A percentile compares a stretch with the other conserved stretches of the same genome.
Evolutionary conservation across 2,797 vertebrate species (phyloP).

Genomic region (Halcyon leucocephala): DNA sequence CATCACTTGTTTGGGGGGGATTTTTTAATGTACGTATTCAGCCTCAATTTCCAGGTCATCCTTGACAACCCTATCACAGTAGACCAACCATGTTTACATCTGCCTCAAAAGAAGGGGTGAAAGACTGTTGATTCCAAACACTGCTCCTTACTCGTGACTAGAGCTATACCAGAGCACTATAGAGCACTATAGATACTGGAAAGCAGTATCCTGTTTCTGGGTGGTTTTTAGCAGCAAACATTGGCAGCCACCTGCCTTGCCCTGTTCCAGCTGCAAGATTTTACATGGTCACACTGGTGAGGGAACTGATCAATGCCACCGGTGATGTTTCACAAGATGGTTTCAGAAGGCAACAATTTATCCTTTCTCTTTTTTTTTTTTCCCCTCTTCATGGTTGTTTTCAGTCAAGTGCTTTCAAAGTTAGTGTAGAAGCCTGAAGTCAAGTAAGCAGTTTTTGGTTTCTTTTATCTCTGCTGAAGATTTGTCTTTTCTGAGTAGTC

Average conservation of each 20-base stretch:
- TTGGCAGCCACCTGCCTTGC: neutral
- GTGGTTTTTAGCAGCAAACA: neutral
- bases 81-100: neutral
- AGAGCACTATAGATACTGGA: neutral
- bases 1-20: neutral
- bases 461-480: neutral
- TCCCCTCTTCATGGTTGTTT: neutral
- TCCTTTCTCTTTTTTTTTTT: neutral
- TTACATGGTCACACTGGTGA: fast-evolving
- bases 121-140: neutral
- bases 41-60: neutral
- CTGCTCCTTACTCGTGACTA: neutral
- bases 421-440: neutral
- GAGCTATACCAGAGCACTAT: neutral
- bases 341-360: neutral
- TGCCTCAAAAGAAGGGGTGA: neutral
- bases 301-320: fast-evolving
- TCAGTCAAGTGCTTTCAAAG: neutral
- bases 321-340: neutral
- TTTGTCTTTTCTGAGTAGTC: neutral
- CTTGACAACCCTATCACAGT: neutral
- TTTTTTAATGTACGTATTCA: neutral
- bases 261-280: neutral
- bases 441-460: neutral
- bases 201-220: neutral